Evolutionary conservation across 2,888 invertebrate genomes (phyloP).

Genomic region (Xylocampa areola): DNA sequence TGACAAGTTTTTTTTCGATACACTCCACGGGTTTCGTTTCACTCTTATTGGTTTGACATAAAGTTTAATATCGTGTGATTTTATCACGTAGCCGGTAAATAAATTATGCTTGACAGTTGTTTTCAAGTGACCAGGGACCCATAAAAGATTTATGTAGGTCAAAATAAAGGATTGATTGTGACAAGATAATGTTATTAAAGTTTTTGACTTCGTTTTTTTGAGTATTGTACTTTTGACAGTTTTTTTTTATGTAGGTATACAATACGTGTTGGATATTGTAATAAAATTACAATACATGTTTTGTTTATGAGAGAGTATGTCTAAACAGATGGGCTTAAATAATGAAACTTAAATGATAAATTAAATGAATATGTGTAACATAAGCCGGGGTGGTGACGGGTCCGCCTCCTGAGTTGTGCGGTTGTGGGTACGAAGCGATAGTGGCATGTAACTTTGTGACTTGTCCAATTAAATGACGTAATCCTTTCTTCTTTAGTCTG

Average conservation of each 20-base stretch:
- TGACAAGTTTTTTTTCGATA: neutral
- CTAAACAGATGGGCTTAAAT: constrained; percentile 1
- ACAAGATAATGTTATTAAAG: constrained; percentile 58
- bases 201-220: constrained; percentile 34
- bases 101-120: constrained; percentile 35
- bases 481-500: too few species aligned
- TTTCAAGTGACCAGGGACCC: constrained; percentile 42
- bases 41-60: neutral
- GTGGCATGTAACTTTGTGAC: too few species aligned
- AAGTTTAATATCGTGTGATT: constrained; percentile 7
- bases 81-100: neutral
- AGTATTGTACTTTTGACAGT: constrained; percentile 30
- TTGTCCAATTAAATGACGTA: too few species aligned
- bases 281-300: neutral
- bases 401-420: too few species aligned
- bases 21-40: neutral
- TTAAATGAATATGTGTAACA: too few species aligned
- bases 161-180: constrained; percentile 54
- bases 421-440: too few species aligned
- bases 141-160: constrained; percentile 73
- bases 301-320: neutral
- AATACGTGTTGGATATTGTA: neutral
- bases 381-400: too few species aligned
- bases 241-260: constrained; percentile 13
- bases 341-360: neutral